These are phyloP conservation scores for Luperina testacea DNA, from an alignment of 2,888 invertebrate species.

Conservation along the genomic window DNA sequence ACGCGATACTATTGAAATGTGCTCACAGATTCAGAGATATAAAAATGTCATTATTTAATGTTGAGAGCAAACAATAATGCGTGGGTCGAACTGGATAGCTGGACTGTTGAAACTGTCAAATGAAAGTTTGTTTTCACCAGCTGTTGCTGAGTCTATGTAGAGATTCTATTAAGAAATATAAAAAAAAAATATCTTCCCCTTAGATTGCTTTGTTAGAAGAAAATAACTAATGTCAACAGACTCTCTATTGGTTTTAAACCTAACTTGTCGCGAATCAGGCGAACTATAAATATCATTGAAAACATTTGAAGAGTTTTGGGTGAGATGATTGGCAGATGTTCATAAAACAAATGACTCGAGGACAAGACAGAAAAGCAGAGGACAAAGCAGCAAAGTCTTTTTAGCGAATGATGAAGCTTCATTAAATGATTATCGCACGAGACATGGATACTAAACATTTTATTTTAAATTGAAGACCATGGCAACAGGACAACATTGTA, in stretches of 20 bases:
- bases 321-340: background rate
- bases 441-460: conserved; percentile 19
- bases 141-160: conserved; percentile 5
- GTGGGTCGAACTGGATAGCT: conserved; percentile 44
- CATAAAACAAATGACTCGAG: background rate
- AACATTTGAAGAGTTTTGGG: background rate
- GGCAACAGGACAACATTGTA: conserved; percentile 11
- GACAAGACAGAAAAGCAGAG: background rate
- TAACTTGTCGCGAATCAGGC: background rate
- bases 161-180: conserved; percentile 2
- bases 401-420: background rate
- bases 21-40: conserved; percentile 66
- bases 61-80: conserved; percentile 56
- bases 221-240: conserved; percentile 3
- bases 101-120: conserved; percentile 51
- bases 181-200: background rate
- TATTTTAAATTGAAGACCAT: conserved; percentile 10
- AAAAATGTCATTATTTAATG: conserved; percentile 61
- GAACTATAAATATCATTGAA: background rate
- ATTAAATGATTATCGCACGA: conserved; percentile 1
- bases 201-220: background rate
- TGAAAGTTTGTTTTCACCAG: conserved; percentile 50
- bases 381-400: background rate
- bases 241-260: conserved; percentile 17
- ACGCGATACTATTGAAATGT: conserved; percentile 82